A percentile compares a stretch with the other conserved stretches of the same genome.
Conservation (phyloP, 1,140 invertebrate species). For the Caenorhabditis tropicalis region DNA sequence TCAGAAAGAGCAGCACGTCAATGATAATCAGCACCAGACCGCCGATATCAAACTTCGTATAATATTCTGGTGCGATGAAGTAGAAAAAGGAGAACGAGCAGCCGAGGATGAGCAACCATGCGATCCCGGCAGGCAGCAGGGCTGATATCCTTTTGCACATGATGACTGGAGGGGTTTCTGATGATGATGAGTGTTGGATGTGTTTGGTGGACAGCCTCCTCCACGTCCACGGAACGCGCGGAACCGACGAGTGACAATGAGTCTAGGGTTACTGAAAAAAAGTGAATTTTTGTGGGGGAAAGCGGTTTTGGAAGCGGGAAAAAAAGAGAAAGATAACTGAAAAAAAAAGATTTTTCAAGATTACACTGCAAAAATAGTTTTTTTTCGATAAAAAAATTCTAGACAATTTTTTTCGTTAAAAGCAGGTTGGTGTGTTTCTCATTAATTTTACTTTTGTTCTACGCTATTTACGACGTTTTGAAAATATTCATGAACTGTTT, state of each 20-base stretch:
- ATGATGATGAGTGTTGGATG: not conserved
- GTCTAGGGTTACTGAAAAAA: not conserved
- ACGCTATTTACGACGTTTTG: no score
- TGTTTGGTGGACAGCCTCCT: no score
- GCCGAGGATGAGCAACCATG: slow-evolving; percentile 88
- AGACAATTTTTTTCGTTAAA: not conserved
- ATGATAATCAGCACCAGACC: slow-evolving; percentile 84
- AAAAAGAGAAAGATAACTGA: not conserved
- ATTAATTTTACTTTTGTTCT: no score
- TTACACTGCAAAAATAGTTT: no score
- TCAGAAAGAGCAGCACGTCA: slow-evolving; percentile 91
- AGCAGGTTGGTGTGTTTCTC: no score
- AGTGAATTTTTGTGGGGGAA: not conserved
- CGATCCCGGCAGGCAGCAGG: slow-evolving; percentile 84
- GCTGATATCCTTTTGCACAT: slow-evolving; percentile 62
- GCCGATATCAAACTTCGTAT: slow-evolving; percentile 44
- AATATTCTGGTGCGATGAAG: slow-evolving; percentile 77
- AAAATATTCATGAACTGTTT: no score
- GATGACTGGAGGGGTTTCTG: not conserved
- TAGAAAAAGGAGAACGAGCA: slow-evolving; percentile 92
- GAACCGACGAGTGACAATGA: no score
- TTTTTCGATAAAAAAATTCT: no score
- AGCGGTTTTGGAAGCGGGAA: no score
- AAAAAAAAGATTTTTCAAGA: not conserved
- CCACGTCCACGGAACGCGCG: no score